Evolutionary conservation across 2,888 invertebrate species (phyloP), one percentile per base, ranked within the genome.

Genomic region (Amblyteles armatorius): DNA sequence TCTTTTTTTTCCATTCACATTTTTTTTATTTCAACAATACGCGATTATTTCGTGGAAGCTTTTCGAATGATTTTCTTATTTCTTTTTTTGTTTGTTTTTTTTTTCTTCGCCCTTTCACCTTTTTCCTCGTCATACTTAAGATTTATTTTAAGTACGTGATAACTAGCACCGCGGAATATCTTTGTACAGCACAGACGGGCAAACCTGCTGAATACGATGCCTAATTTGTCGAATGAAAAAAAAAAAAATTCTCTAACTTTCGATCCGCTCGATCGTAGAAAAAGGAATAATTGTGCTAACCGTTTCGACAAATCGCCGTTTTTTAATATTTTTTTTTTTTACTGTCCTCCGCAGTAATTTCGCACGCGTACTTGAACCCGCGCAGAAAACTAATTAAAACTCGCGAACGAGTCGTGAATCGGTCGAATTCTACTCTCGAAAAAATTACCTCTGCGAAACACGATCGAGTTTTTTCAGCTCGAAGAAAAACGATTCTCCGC

Each of bases 111-210:
- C 87, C 82, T 90, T 88, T 89, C 83, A 87, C 87, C 88, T 89
- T 88, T 89, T 83, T 57, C 55, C 33, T 57, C 57, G 11, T 22
- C 33, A 68, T 33, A 13, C 26, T 79, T 48, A 72, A 55, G 65
- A 50, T 72, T 78, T 85, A 83, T 87, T 73, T 91, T 91, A 92
- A 92, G 91, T 92, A 92, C 91, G 89, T 89, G 90, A 90, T 91
- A 90, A 91, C 90, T 93, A 93, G 93, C 93, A 93, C 93, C 93
- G 91, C 91, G 91, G 89, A 86, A 87, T 90, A 89, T 90, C 85
- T 91, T 90, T 88, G 88, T 88, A 89, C 88, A 89, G 84, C 85
- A 79, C 77, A 88, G 78, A 87, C 78, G 83, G 71, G 80, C 80
- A 80, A 85, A 73, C 36, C 44, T 68, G 52, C 33, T 73, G 67